These are phyloP conservation scores for Nemopilema nomurai DNA, from an alignment of 30 jellyfish, hydroid and myxozoan species.

Conservation along the genomic window DNA sequence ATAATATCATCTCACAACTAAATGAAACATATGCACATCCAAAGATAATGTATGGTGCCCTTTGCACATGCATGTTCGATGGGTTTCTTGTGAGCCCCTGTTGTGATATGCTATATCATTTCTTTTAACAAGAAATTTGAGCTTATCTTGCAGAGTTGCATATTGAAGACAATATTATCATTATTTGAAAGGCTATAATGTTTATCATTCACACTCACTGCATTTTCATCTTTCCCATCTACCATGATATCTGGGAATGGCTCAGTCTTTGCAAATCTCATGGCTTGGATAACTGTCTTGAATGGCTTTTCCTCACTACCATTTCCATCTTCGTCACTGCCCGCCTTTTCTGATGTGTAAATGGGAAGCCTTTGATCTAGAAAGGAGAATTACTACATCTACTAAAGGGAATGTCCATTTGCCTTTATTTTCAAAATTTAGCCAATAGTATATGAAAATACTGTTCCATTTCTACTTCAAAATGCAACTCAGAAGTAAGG, in stretches of 20 bases:
- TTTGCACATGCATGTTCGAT: no score
- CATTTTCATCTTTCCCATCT: conserved; percentile 82
- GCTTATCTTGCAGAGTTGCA: no score
- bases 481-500: not conserved
- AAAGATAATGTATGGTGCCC: no score
- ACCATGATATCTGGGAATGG: conserved; percentile 95
- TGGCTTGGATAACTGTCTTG: conserved; percentile 90
- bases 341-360: conserved; percentile 90
- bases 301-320: conserved; percentile 92
- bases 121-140: not conserved
- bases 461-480: not conserved
- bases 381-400: no score
- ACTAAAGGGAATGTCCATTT: no score
- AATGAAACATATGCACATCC: no score
- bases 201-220: conserved; percentile 4
- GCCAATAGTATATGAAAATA: not conserved
- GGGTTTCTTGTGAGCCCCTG: not conserved
- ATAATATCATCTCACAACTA: no score
- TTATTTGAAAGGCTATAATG: not conserved
- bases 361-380: conserved; percentile 74
- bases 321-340: conserved; percentile 93
- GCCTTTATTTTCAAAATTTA: no score
- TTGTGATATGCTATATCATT: not conserved
- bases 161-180: no score
- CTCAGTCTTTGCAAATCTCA: conserved; percentile 88